Evolutionary conservation across 2,113 vertebrate species (phyloP).

Genomic region (Lepus timidus): DNA sequence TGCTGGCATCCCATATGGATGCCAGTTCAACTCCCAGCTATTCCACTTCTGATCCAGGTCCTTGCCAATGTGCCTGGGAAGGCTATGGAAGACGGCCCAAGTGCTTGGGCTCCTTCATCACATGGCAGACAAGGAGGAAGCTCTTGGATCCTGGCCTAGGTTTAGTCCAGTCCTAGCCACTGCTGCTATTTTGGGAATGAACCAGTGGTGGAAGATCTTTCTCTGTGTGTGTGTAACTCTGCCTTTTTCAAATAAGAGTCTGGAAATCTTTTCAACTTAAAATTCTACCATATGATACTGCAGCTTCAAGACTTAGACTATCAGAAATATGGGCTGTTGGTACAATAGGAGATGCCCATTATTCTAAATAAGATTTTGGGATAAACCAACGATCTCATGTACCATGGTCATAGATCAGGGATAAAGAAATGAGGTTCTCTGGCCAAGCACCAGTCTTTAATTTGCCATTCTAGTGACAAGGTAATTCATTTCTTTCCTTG

Average conservation of each 20-base stretch:
- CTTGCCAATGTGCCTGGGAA: no score
- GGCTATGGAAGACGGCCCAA: no score
- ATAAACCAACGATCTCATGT: slow-evolving; percentile 8
- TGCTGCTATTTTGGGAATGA: no score
- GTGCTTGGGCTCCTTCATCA: no score
- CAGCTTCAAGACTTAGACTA: slow-evolving; percentile 9
- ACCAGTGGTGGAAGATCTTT: no score
- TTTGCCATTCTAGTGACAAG: background rate
- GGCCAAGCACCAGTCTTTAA: background rate
- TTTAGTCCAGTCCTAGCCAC: no score
- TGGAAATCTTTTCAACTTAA: background rate
- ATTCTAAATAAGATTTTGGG: background rate
- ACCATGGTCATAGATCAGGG: background rate
- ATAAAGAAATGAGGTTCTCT: background rate
- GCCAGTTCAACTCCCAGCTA: no score
- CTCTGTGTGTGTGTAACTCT: no score
- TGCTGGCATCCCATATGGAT: no score
- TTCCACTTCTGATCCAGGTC: no score
- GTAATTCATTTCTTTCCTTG: slow-evolving; percentile 3
- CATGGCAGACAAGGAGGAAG: no score
- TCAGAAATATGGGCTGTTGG: background rate
- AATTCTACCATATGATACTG: background rate
- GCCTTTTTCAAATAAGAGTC: background rate
- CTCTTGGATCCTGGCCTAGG: no score
- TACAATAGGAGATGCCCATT: background rate